Percentiles rank a stretch among this genome's conserved stretches.
phyloP scores from a whole-genome alignment of 2,888 invertebrate genomes.

The Dryobotodes eremita region DNA sequence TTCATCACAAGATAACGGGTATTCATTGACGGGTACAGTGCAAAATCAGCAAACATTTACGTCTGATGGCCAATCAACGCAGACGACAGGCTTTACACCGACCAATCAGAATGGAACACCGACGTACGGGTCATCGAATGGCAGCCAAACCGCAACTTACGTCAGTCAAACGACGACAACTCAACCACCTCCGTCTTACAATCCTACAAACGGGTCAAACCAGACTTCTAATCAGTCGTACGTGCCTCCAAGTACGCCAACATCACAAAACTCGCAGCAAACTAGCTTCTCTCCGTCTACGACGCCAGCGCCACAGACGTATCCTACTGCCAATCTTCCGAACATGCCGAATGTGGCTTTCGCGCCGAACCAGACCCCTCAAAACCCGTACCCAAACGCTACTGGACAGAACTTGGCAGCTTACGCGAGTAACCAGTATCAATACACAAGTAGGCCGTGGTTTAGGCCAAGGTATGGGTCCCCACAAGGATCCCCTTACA shows the following conservation, averaged over 20 bases:
- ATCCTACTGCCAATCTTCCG: slow-evolving; percentile 77
- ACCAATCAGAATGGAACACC: slow-evolving; percentile 77
- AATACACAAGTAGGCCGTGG: slow-evolving; percentile 87
- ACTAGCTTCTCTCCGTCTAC: slow-evolving; percentile 84
- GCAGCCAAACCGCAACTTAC: slow-evolving; percentile 75
- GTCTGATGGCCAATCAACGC: slow-evolving; percentile 77
- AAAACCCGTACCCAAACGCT: slow-evolving; percentile 87
- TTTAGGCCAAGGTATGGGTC: slow-evolving; percentile 86
- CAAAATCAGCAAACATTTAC: slow-evolving; percentile 81
- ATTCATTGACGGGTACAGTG: slow-evolving; percentile 75
- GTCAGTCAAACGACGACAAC: slow-evolving; percentile 77
- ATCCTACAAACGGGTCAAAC: slow-evolving; percentile 81
- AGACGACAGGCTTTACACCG: slow-evolving; percentile 76
- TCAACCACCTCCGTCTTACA: slow-evolving; percentile 79
- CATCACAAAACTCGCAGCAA: slow-evolving; percentile 78
- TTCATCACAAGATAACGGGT: slow-evolving; percentile 84
- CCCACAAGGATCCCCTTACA: slow-evolving; percentile 86
- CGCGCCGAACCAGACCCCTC: slow-evolving; percentile 78
- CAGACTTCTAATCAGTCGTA: slow-evolving; percentile 77
- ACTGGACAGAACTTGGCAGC: slow-evolving; percentile 88
- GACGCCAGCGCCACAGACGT: slow-evolving; percentile 84
- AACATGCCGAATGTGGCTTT: slow-evolving; percentile 82
- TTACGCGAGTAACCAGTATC: slow-evolving; percentile 87
- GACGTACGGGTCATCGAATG: slow-evolving; percentile 78
- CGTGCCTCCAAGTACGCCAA: slow-evolving; percentile 74